Evolutionary conservation across 2,113 vertebrate genomes (phyloP).

Genomic region (Balaeniceps rex): DNA sequence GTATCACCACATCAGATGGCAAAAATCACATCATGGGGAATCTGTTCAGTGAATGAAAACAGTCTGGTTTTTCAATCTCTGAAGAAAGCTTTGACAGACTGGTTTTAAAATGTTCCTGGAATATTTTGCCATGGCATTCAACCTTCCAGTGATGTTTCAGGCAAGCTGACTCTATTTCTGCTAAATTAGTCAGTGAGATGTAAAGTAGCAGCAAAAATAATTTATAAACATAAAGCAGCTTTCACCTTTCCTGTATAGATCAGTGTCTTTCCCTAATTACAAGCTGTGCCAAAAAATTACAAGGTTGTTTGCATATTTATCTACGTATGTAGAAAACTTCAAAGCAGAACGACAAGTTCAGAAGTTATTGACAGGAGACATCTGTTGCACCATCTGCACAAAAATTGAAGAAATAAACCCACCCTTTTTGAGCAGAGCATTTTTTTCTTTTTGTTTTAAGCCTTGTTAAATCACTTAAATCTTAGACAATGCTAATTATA

Average conservation of each 20-base stretch:
- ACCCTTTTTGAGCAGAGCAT: background rate
- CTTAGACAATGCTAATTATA: background rate
- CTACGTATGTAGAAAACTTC: constrained; percentile 11
- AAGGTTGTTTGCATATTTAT: background rate
- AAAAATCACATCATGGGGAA: background rate
- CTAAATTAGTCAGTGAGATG: background rate
- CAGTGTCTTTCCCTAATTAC: background rate
- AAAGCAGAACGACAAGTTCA: constrained; percentile 32
- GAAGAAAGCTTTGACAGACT: background rate
- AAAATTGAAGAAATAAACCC: constrained; percentile 6
- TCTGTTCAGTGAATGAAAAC: background rate
- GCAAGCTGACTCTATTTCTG: background rate
- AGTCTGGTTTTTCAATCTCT: background rate
- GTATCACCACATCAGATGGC: background rate
- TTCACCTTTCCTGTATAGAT: background rate
- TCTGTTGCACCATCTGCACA: constrained; percentile 55
- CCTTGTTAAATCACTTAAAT: background rate
- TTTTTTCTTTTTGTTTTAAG: background rate
- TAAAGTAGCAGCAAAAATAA: background rate
- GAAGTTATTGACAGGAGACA: constrained; percentile 45
- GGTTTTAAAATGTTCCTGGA: background rate
- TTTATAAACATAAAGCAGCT: background rate
- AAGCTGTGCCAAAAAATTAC: background rate
- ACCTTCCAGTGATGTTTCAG: background rate
- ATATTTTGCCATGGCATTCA: constrained; percentile 5